Evolutionary conservation across 2,113 vertebrate genomes (phyloP).

Genomic region (Trachemys scripta): DNA sequence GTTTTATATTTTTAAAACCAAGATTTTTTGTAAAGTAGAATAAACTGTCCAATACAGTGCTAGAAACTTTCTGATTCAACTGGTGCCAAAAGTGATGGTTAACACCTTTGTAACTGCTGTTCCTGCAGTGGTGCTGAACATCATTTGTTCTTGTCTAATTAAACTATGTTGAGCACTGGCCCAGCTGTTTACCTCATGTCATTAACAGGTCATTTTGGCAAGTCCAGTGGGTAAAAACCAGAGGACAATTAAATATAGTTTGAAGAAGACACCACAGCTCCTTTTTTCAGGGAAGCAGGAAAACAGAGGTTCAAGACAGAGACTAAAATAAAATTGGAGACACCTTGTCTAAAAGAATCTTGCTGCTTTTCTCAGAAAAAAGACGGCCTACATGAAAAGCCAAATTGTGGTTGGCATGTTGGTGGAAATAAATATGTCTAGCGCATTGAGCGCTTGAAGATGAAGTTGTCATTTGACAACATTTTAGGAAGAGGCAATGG

Average conservation of each 20-base stretch:
- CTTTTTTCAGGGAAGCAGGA: not conserved
- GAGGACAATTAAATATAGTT: not conserved
- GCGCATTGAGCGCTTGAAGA: not conserved
- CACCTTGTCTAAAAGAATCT: not conserved
- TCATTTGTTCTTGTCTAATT: not conserved
- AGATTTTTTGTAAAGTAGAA: not conserved
- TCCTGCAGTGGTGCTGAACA: not conserved
- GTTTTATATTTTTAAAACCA: not conserved
- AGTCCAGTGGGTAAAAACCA: not conserved
- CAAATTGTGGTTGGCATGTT: not conserved
- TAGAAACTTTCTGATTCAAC: not conserved
- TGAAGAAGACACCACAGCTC: not conserved
- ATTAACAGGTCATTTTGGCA: not conserved
- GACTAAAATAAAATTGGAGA: not conserved
- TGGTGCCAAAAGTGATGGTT: not conserved
- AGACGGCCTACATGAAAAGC: not conserved
- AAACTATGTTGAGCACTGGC: not conserved
- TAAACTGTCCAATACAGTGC: not conserved
- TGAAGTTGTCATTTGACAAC: not conserved
- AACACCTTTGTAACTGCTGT: not conserved
- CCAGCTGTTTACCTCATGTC: accelerated
- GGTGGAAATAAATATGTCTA: not conserved
- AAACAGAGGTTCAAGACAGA: not conserved
- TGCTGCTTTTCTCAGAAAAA: not conserved
- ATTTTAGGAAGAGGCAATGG: not conserved